These are phyloP conservation scores for Plestiodon gilberti DNA, from an alignment of 2,113 vertebrate species.

Conservation along the genomic window DNA sequence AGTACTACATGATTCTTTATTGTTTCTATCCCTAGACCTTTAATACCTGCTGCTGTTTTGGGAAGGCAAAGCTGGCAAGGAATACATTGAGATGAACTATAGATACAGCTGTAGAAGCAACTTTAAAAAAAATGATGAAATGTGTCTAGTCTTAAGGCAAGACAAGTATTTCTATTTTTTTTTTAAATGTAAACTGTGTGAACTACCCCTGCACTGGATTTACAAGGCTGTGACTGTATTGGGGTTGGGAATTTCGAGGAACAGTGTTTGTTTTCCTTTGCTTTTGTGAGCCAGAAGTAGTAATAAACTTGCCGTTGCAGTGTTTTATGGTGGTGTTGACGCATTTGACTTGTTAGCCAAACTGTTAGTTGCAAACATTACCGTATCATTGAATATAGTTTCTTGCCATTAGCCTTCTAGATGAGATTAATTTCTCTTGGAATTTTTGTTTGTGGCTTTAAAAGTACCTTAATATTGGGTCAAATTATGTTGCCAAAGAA, in stretches of 20 bases:
- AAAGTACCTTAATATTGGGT: not conserved
- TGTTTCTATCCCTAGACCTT: not conserved
- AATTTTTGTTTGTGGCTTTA: not conserved
- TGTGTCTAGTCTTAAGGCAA: not conserved
- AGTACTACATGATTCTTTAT: no score
- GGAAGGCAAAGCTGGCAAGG: not conserved
- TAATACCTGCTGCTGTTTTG: not conserved
- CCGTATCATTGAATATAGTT: not conserved
- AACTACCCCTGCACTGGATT: not conserved
- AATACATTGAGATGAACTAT: not conserved
- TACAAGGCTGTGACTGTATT: not conserved
- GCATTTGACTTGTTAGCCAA: not conserved
- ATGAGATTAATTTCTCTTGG: not conserved
- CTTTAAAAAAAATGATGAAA: not conserved
- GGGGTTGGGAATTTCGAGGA: not conserved
- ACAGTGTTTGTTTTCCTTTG: not conserved
- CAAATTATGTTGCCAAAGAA: not conserved
- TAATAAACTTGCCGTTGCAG: not conserved
- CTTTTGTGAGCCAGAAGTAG: not conserved
- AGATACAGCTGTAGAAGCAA: not conserved
- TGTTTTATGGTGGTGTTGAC: not conserved
- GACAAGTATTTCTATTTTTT: not conserved
- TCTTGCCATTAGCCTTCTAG: not conserved
- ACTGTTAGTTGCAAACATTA: not conserved
- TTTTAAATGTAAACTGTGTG: not conserved